These are phyloP conservation scores for Tenthredo distinguenda DNA, from an alignment of 2,888 invertebrate genomes.

Conservation along the genomic window DNA sequence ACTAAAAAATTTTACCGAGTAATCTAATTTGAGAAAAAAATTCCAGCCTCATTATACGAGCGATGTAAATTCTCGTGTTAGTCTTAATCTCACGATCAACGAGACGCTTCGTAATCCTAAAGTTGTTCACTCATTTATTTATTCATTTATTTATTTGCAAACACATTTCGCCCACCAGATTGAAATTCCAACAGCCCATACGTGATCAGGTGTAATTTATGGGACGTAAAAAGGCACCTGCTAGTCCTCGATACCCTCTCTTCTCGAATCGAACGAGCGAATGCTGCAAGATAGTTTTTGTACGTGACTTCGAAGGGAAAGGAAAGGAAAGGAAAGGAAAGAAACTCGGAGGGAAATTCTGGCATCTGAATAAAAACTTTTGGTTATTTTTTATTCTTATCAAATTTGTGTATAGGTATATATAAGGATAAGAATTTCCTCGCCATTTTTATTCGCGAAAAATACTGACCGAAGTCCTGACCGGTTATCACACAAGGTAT, in stretches of 20 bases:
- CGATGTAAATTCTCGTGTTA: neutral
- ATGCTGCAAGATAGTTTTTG: neutral
- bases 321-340: neutral
- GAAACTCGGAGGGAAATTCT: neutral
- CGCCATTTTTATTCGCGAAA: neutral
- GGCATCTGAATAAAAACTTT: neutral
- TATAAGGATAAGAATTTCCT: neutral
- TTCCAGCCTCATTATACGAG: neutral
- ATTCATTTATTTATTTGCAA: neutral
- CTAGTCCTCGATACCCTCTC: slow-evolving; percentile 9
- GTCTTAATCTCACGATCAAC: neutral
- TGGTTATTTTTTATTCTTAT: neutral
- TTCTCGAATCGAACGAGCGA: neutral
- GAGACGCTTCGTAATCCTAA: neutral
- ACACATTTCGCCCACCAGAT: neutral
- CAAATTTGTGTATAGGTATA: neutral
- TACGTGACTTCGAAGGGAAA: neutral
- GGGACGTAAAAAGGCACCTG: slow-evolving; percentile 15
- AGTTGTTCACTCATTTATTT: neutral
- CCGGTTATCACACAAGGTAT: neutral
- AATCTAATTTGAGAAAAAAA: neutral
- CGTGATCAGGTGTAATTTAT: neutral
- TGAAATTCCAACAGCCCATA: neutral
- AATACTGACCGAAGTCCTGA: neutral
- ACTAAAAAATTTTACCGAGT: neutral